Base-by-base conservation (phyloP, 2,113 vertebrate species). In the Hepsetus odoe region DNA sequence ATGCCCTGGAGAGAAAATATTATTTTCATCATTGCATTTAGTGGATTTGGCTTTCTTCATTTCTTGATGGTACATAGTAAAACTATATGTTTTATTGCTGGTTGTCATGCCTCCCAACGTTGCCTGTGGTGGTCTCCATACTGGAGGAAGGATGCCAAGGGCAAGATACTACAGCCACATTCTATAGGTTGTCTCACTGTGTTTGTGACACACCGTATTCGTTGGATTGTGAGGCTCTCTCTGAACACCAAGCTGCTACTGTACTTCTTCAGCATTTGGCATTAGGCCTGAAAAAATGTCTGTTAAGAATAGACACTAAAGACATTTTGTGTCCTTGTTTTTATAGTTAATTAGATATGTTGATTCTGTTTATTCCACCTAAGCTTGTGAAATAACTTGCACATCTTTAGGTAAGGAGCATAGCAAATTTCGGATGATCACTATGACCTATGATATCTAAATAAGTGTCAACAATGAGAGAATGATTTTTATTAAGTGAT, bases 21-120 rank as follows among this genome's bases (percentile, higher is more conserved):
- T 85, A 85, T 44, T 74, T 83, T 68, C 72, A 77, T 83, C 84
- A 85, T 86, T 86, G 84, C 83, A 82, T 88, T 89, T 85, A 87
- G 84, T 84, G 79, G 87, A 75, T 81, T 88, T 87, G 81, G 80
- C 82, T 85, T 78, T 46, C 14, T 46, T 22, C 64, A 42, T 61
- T 81, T 86, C 53, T 59, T 35, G 73, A 61, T 72, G 38, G 22
- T 53, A 79, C 55, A 42, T 59, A 5, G 30, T 55, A 55, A 44
- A 71, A 9, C 14, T 44, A 24, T 42, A 59, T 73, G 56, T 28
- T 2, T 30, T 56, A 69, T 42, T 59, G 32, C 51, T 55, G 51
- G 51, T 64, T 61, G 67, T 40, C 56, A 56, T 62, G 42, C 12
- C 77, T 58, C n/a, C 40, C 71, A 76, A 75, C 26, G 22, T 59